Evolutionary conservation across 2,797 vertebrate species (phyloP).

Genomic region (Takifugu rubripes): DNA sequence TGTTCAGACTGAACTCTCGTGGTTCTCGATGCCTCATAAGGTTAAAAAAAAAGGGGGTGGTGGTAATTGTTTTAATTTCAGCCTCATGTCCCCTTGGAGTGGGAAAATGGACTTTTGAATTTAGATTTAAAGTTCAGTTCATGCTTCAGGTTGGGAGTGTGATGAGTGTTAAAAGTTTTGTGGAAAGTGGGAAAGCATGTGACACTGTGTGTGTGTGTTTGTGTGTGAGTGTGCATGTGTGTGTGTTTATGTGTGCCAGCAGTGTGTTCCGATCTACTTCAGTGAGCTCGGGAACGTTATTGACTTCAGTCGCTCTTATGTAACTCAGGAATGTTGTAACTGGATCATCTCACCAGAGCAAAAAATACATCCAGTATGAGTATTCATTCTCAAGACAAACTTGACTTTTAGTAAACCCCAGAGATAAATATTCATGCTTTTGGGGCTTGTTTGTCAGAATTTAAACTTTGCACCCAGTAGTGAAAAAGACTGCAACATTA

Average conservation of each 20-base stretch:
- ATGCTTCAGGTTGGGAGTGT: constrained; percentile 31
- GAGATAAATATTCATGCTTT: not conserved
- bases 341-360: constrained; percentile 31
- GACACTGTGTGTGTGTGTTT: constrained; percentile 17
- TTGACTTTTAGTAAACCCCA: not conserved
- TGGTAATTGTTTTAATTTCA: constrained; percentile 21
- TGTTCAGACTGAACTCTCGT: not conserved
- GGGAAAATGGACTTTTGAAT: constrained; percentile 23
- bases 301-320: constrained; percentile 57
- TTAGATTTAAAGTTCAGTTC: constrained; percentile 38
- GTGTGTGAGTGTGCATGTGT: not conserved
- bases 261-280: constrained; percentile 52
- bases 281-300: constrained; percentile 52
- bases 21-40: not conserved
- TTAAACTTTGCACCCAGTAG: too few relatives aligned
- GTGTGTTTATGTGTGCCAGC: constrained; percentile 25
- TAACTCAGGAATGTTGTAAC: constrained; percentile 62
- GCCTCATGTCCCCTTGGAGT: constrained; percentile 9
- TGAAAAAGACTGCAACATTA: too few relatives aligned
- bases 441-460: not conserved
- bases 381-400: not conserved
- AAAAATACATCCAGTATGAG: constrained; percentile 1
- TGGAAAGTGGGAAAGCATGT: constrained; percentile 39
- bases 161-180: constrained; percentile 25
- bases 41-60: constrained; percentile 12